Conservation (phyloP, 2,113 vertebrate genomes). For the Arizona elegans region DNA sequence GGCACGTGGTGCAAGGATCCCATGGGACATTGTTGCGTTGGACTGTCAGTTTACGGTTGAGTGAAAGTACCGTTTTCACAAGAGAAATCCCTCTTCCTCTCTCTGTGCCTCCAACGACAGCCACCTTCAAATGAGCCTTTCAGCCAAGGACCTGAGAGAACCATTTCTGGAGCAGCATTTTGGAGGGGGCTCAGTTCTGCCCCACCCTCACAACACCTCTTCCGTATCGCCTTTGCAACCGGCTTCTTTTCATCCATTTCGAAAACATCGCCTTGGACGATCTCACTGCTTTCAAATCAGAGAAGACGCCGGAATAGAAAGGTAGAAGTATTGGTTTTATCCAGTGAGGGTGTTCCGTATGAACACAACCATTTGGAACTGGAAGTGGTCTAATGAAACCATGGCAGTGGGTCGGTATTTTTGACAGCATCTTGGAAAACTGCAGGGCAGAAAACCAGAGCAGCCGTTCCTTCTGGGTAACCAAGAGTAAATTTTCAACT, state of each 20-base stretch:
- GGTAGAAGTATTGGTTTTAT: conserved; percentile 24
- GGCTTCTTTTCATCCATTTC: background rate
- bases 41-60: background rate
- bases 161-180: background rate
- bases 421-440: conserved; percentile 7
- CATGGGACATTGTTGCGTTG: background rate
- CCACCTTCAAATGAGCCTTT: background rate
- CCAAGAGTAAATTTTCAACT: background rate
- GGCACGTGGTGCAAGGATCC: background rate
- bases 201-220: background rate
- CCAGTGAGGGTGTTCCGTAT: conserved; percentile 32
- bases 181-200: background rate
- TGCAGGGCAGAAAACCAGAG: background rate
- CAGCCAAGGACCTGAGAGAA: conserved; percentile 8
- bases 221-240: background rate
- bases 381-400: conserved; percentile 40
- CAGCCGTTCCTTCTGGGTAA: background rate
- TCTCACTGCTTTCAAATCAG: conserved; percentile 7
- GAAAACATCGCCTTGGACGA: background rate
- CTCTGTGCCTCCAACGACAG: background rate
- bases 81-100: background rate
- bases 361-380: conserved; percentile 35
- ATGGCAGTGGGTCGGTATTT: conserved; percentile 21
- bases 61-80: background rate
- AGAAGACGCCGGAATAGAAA: background rate